Percentiles rank a stretch among this genome's conserved stretches.
These are phyloP conservation scores for Scolopax bukidnonensis DNA, from an alignment of 2,797 vertebrate species.

Conservation along the genomic window DNA sequence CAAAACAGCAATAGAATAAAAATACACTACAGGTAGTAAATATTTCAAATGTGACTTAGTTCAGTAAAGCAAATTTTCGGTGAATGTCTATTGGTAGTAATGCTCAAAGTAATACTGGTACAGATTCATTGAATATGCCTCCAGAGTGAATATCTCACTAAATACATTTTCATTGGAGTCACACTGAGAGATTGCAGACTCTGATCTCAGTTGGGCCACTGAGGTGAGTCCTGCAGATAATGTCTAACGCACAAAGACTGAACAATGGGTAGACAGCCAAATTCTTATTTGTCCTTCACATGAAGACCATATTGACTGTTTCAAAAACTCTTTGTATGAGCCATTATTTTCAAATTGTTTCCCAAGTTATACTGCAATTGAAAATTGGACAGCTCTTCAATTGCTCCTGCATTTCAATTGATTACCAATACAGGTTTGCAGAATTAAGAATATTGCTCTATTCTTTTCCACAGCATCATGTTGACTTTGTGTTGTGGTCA, in stretches of 20 bases:
- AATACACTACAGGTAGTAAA: neutral
- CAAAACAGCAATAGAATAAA: neutral
- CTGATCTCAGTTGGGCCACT: neutral
- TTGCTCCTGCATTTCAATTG: slow-evolving; percentile 91
- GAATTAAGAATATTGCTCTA: slow-evolving; percentile 87
- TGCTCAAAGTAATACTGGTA: neutral
- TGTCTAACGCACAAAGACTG: slow-evolving; percentile 68
- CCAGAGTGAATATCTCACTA: neutral
- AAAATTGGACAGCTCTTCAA: slow-evolving; percentile 98
- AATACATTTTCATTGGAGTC: slow-evolving; percentile 20
- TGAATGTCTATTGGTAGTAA: neutral
- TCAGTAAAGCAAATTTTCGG: neutral
- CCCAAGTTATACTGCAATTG: slow-evolving; percentile 94
- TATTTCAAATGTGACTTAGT: neutral
- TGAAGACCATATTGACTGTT: slow-evolving; percentile 90
- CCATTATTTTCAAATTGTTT: slow-evolving; percentile 99
- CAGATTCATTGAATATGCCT: neutral
- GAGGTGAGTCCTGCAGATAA: slow-evolving; percentile 42
- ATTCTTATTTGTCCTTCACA: slow-evolving; percentile 94
- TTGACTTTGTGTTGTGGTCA: slow-evolving; percentile 82
- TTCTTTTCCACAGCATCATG: slow-evolving; percentile 75
- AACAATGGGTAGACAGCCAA: slow-evolving; percentile 69
- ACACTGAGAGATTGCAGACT: neutral
- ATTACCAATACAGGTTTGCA: slow-evolving; percentile 94
- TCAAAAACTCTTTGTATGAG: slow-evolving; percentile 86